These are phyloP conservation scores for Bufotes viridis DNA, from an alignment of 2,797 vertebrate species.

Conservation along the genomic window DNA sequence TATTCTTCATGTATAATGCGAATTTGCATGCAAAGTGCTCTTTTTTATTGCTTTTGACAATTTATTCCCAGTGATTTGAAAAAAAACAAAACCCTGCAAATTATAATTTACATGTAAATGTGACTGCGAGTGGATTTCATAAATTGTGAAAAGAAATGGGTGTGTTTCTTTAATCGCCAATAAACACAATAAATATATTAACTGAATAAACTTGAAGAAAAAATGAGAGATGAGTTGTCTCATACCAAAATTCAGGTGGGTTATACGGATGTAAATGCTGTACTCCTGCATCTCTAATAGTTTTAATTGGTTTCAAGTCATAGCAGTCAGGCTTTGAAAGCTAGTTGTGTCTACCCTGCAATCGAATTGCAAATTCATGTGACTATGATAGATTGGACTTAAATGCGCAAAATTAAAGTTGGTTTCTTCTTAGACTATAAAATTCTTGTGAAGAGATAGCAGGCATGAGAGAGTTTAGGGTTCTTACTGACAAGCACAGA, in stretches of 20 bases:
- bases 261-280: background rate
- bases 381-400: background rate
- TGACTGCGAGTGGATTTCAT: conserved; percentile 37
- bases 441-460: background rate
- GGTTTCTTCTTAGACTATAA: background rate
- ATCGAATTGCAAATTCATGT: background rate
- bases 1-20: conserved; percentile 46
- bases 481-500: no score
- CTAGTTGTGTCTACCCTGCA: background rate
- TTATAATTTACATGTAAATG: conserved; percentile 58
- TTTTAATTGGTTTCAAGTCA: background rate
- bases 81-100: conserved; percentile 22
- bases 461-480: no score
- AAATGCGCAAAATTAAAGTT: background rate
- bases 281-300: background rate
- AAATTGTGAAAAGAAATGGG: conserved; percentile 43
- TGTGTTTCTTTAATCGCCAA: conserved; percentile 48
- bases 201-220: background rate
- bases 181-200: conserved; percentile 54
- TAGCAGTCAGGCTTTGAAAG: background rate
- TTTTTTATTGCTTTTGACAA: conserved; percentile 56
- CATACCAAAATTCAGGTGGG: background rate
- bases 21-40: conserved; percentile 59
- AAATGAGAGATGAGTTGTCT: background rate
- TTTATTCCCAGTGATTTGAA: conserved; percentile 49